Evolutionary conservation across 2,113 vertebrate genomes (phyloP).

Genomic region (Ursus arctos): DNA sequence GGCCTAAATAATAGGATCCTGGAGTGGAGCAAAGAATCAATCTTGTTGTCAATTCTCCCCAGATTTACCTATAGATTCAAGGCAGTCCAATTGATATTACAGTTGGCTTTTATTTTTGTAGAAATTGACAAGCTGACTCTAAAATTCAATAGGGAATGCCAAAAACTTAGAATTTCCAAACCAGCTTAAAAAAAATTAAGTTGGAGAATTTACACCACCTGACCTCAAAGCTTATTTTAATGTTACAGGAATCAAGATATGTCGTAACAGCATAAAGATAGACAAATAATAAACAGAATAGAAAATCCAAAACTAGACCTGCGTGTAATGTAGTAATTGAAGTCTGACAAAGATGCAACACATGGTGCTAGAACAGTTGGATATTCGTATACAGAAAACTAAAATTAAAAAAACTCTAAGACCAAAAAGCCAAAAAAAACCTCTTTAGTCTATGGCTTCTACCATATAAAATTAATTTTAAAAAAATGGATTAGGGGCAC

Average conservation of each 20-base stretch:
- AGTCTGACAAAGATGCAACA: neutral
- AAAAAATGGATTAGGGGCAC: neutral
- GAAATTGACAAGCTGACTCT: constrained; percentile 22
- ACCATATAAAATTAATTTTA: neutral
- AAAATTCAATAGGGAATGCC: neutral
- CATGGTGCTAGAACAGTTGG: neutral
- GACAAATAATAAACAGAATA: neutral
- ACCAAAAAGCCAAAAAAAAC: neutral
- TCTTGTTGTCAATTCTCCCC: neutral
- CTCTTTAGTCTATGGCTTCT: neutral
- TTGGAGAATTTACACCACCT: neutral
- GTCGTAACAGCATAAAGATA: neutral
- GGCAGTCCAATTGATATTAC: neutral
- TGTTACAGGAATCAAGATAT: neutral
- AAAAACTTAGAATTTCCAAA: constrained; percentile 18
- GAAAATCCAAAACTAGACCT: neutral
- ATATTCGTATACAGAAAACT: neutral
- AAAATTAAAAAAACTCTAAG: neutral
- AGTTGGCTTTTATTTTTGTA: constrained; percentile 25
- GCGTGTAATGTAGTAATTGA: neutral
- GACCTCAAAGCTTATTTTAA: neutral
- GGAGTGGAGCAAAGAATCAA: neutral
- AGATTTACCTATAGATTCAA: neutral
- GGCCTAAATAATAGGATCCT: neutral
- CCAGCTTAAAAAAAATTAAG: neutral